A percentile compares a stretch with the other conserved stretches of the same genome.
Conservation (phyloP, 1,140 invertebrate genomes). For the Aphelenchoides avenae region DNA sequence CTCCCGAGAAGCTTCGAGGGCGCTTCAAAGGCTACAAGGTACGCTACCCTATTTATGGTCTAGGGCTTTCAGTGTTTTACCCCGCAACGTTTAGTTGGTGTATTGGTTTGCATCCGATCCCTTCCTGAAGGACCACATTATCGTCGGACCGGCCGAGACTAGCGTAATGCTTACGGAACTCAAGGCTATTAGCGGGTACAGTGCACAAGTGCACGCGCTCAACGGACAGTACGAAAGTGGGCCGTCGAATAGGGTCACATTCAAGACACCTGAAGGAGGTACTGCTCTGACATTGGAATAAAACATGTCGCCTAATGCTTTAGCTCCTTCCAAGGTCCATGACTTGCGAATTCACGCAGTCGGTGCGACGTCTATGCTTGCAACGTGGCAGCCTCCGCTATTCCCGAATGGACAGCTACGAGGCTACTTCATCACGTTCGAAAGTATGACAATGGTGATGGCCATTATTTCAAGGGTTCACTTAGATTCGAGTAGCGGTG, state of each 20-base stretch:
- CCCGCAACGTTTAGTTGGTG: not conserved
- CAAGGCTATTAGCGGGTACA: too few species aligned
- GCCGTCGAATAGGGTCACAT: conserved; percentile 36
- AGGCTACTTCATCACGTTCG: conserved; percentile 55
- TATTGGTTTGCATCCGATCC: too few species aligned
- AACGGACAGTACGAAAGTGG: conserved; percentile 45
- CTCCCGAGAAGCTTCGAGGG: conserved; percentile 33
- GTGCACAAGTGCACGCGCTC: conserved; percentile 40
- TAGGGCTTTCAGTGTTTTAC: not conserved
- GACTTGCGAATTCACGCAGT: conserved; percentile 52
- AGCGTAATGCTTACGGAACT: too few species aligned
- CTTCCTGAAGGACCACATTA: too few species aligned
- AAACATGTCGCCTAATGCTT: conserved; percentile 17
- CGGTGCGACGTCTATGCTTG: conserved; percentile 47
- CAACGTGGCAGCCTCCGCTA: conserved; percentile 51
- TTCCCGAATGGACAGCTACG: conserved; percentile 54
- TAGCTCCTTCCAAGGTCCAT: conserved; percentile 52
- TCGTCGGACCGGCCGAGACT: too few species aligned
- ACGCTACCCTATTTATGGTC: conserved; percentile 1
- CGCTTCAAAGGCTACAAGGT: conserved; percentile 53
- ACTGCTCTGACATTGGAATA: conserved; percentile 1
- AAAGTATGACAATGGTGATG: conserved; percentile 33
- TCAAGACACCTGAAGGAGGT: conserved; percentile 58
- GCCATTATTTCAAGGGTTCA: not conserved
- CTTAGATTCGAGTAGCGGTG: conserved; percentile 30